Evolutionary conservation across 2,888 invertebrate genomes (phyloP).

Genomic region (Nineta flava): DNA sequence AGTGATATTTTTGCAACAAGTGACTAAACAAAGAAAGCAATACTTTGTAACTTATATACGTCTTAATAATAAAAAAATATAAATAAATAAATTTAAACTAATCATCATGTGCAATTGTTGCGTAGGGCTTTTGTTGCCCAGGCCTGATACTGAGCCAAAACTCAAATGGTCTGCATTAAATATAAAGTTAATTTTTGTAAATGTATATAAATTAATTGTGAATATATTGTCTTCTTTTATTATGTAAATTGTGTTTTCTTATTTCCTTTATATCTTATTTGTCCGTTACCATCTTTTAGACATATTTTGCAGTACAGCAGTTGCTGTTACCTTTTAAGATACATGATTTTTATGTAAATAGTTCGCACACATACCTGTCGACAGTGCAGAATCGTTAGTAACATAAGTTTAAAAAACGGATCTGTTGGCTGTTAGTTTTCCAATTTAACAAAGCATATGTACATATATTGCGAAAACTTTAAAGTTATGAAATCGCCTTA

Average conservation of each 20-base stretch:
- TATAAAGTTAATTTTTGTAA: conserved; percentile 10
- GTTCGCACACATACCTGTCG: no score
- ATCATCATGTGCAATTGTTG: conserved; percentile 28
- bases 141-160: conserved; percentile 4
- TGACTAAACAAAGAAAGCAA: conserved; percentile 61
- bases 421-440: no score
- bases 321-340: no score
- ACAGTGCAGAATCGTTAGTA: no score
- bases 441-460: no score
- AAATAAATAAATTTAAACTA: conserved; percentile 14
- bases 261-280: conserved; percentile 17
- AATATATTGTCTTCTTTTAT: conserved; percentile 27
- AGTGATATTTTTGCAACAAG: conserved; percentile 54
- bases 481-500: no score
- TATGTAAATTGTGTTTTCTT: conserved; percentile 33
- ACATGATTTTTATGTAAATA: no score
- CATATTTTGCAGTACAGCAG: no score
- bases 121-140: conserved; percentile 17
- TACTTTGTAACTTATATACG: conserved; percentile 50
- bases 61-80: conserved; percentile 32
- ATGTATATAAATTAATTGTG: conserved; percentile 31
- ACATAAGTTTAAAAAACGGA: no score
- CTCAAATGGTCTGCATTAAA: conserved; percentile 6
- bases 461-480: no score
- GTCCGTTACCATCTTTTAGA: no score